A percentile compares a stretch with the other conserved stretches of the same genome.
Evolutionary conservation across 2,888 invertebrate species (phyloP).

Genomic region (Epirrhoe alternata): DNA sequence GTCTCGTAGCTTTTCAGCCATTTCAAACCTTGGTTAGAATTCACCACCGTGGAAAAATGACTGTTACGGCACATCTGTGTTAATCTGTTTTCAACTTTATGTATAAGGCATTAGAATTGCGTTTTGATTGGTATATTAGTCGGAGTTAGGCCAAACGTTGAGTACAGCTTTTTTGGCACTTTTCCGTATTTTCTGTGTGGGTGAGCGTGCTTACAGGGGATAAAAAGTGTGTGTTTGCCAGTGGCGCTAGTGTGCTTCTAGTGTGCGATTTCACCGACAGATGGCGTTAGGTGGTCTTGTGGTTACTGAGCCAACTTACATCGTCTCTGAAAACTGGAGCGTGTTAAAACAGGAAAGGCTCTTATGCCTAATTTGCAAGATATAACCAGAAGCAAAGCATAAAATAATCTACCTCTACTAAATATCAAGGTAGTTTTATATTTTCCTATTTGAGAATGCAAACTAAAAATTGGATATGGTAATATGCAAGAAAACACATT

Average conservation of each 20-base stretch:
- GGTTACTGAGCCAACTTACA: slow-evolving; percentile 53
- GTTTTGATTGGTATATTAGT: slow-evolving; percentile 32
- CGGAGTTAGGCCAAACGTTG: slow-evolving; percentile 46
- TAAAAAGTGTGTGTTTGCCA: slow-evolving; percentile 61
- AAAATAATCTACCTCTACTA: no score
- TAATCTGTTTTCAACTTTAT: slow-evolving; percentile 44
- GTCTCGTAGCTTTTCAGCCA: slow-evolving; percentile 40
- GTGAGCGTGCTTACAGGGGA: slow-evolving; percentile 57
- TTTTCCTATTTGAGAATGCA: no score
- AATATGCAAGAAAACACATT: no score
- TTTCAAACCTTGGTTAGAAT: slow-evolving; percentile 42
- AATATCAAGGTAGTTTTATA: no score
- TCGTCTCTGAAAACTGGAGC: slow-evolving; percentile 50
- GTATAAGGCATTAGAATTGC: fast-evolving
- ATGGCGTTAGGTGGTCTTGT: slow-evolving; percentile 67
- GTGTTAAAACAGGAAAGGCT: no score
- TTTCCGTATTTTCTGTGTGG: slow-evolving; percentile 65
- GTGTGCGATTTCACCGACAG: slow-evolving; percentile 58
- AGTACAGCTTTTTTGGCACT: slow-evolving; percentile 64
- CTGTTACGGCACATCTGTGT: slow-evolving; percentile 33
- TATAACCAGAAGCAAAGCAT: no score
- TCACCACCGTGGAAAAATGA: slow-evolving; percentile 49
- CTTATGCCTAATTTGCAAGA: no score
- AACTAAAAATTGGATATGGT: no score
- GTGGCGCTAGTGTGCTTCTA: slow-evolving; percentile 75